These are phyloP conservation scores for Drosophila santomea DNA, from an alignment of 1,140 invertebrate species.

Conservation along the genomic window DNA sequence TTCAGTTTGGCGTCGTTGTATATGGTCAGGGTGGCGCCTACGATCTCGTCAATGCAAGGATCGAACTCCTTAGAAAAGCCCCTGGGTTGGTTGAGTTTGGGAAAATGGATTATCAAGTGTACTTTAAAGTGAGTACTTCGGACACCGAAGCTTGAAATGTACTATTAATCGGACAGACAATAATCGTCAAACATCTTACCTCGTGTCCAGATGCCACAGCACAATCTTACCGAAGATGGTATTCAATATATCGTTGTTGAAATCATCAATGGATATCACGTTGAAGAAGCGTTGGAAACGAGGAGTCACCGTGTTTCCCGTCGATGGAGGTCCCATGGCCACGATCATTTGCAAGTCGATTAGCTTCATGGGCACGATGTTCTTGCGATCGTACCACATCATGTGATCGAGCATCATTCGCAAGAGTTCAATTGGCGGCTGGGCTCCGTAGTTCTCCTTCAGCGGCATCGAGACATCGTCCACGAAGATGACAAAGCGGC, in stretches of 20 bases:
- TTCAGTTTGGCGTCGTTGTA: slow-evolving; percentile 93
- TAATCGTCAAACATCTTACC: slow-evolving; percentile 85
- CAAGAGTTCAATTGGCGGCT: slow-evolving; percentile 96
- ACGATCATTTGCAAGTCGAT: slow-evolving; percentile 95
- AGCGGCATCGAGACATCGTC: slow-evolving; percentile 97
- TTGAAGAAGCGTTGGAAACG: slow-evolving; percentile 96
- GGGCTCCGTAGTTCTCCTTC: slow-evolving; percentile 94
- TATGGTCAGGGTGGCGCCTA: slow-evolving; percentile 93
- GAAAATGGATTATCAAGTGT: neutral
- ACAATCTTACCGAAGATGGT: slow-evolving; percentile 96
- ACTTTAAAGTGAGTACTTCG: slow-evolving; percentile 2
- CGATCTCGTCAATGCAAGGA: slow-evolving; percentile 95
- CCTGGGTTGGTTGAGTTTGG: slow-evolving; percentile 83
- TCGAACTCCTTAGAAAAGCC: slow-evolving; percentile 98
- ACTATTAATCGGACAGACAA: neutral
- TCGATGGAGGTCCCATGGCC: slow-evolving; percentile 94
- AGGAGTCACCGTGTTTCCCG: slow-evolving; percentile 92
- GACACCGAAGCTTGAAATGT: neutral
- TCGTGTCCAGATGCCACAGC: slow-evolving; percentile 96
- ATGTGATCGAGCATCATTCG: slow-evolving; percentile 95
- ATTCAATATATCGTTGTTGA: slow-evolving; percentile 92
- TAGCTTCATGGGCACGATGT: slow-evolving; percentile 92
- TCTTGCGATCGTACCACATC: slow-evolving; percentile 97
- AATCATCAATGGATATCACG: slow-evolving; percentile 95
- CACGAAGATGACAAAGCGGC: slow-evolving; percentile 95